Conservation (phyloP, 2,888 invertebrate genomes). For the Dendrolimus houi region DNA sequence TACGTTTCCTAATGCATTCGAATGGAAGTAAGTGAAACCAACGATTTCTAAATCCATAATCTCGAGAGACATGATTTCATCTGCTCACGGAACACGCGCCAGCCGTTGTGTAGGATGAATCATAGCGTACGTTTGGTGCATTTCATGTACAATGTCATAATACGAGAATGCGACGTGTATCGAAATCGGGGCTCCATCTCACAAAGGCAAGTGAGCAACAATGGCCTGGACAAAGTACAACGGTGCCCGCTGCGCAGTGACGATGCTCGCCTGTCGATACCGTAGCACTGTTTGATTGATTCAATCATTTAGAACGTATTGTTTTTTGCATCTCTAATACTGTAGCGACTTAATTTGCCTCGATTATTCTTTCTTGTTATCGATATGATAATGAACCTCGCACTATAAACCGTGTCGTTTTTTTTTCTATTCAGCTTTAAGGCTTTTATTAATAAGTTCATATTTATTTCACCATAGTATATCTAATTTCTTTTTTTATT, state of each 20-base stretch:
- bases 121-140: conserved; percentile 3
- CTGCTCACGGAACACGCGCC: not conserved
- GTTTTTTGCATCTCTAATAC: not conserved
- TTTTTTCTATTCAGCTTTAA: not conserved
- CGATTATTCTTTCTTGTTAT: not conserved
- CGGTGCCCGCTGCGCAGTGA: conserved; percentile 7
- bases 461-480: no score
- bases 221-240: conserved; percentile 21
- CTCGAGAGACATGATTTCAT: not conserved
- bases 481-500: no score
- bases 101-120: conserved; percentile 1
- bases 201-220: conserved; percentile 51
- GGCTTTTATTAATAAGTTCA: no score
- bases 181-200: conserved; percentile 24
- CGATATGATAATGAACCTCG: not conserved
- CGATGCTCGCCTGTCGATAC: not conserved
- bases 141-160: conserved; percentile 20
- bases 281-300: not conserved
- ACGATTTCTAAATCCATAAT: not conserved
- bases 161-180: conserved; percentile 16
- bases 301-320: not conserved
- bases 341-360: not conserved
- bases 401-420: not conserved
- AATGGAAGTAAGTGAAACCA: not conserved
- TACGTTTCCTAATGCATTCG: not conserved